Conservation (phyloP, 2,113 vertebrate species). For the Delphinapterus leucas region DNA sequence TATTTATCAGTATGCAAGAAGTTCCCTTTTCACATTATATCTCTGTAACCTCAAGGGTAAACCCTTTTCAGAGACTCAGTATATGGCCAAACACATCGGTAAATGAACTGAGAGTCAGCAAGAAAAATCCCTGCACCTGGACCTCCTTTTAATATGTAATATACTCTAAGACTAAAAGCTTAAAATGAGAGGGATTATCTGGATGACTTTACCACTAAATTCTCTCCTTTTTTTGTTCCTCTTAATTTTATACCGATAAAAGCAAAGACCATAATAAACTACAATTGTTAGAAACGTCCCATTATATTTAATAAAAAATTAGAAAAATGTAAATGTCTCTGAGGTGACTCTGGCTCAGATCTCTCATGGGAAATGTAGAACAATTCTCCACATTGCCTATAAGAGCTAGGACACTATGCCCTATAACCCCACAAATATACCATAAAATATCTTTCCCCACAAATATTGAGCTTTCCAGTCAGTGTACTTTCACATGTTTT, state of each 20-base stretch:
- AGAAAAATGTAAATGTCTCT: not conserved
- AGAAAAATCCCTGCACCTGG: not conserved
- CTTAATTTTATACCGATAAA: not conserved
- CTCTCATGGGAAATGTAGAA: not conserved
- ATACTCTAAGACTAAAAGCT: not conserved
- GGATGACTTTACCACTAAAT: not conserved
- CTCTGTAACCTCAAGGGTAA: not conserved
- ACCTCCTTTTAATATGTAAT: not conserved
- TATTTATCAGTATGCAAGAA: constrained; percentile 63
- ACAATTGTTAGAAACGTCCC: not conserved
- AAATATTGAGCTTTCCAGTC: not conserved
- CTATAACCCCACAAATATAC: not conserved
- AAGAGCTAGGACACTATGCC: not conserved
- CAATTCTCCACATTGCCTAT: not conserved
- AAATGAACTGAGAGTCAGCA: not conserved
- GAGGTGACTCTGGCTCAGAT: not conserved
- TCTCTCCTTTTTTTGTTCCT: not conserved
- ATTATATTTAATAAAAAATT: not conserved
- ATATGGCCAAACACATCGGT: not conserved
- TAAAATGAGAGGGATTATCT: not conserved
- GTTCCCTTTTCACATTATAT: constrained; percentile 30
- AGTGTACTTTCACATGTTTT: not conserved
- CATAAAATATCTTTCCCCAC: not conserved
- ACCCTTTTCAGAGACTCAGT: not conserved
- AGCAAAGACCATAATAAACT: not conserved